Percentiles rank a stretch among this genome's conserved stretches.
Evolutionary conservation across 2,888 invertebrate species (phyloP).

Genomic region (Nipponacmea schrenckii): DNA sequence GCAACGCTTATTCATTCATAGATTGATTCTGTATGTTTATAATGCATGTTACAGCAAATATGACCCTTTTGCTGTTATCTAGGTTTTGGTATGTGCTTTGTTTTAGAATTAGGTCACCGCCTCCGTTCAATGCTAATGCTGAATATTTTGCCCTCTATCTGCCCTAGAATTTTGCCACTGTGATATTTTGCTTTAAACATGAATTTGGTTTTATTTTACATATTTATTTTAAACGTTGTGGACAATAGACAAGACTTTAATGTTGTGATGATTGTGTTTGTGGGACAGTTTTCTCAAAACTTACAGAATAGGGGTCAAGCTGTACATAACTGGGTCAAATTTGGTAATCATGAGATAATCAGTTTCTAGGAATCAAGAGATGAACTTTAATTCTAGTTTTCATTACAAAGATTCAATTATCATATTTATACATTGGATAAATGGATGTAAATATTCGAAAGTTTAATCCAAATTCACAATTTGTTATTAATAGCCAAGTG

Average conservation of each 20-base stretch:
- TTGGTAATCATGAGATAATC: not conserved
- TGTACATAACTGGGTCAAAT: slow-evolving; percentile 5
- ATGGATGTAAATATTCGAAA: too few species aligned
- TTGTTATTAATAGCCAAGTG: not conserved
- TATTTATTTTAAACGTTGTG: not conserved
- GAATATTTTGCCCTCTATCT: slow-evolving; percentile 8
- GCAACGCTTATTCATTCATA: not conserved
- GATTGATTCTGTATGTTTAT: too few species aligned
- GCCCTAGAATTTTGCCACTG: not conserved
- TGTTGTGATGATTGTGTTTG: not conserved
- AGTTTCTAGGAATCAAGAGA: too few species aligned
- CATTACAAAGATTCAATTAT: too few species aligned
- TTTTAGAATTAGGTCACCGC: slow-evolving; percentile 8
- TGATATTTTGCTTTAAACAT: not conserved
- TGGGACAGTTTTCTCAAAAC: not conserved
- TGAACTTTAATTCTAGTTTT: too few species aligned
- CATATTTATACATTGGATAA: too few species aligned
- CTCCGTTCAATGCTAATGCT: slow-evolving; percentile 7
- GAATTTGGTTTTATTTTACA: not conserved
- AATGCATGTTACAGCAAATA: too few species aligned
- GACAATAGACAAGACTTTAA: too few species aligned
- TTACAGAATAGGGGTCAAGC: not conserved
- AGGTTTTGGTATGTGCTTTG: slow-evolving; percentile 4
- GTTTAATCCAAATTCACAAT: too few species aligned
- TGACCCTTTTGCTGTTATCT: too few species aligned